Evolutionary conservation across 2,113 vertebrate genomes (phyloP), one percentile per base, ranked within the genome.

Genomic region (Psephotus haematonotus): DNA sequence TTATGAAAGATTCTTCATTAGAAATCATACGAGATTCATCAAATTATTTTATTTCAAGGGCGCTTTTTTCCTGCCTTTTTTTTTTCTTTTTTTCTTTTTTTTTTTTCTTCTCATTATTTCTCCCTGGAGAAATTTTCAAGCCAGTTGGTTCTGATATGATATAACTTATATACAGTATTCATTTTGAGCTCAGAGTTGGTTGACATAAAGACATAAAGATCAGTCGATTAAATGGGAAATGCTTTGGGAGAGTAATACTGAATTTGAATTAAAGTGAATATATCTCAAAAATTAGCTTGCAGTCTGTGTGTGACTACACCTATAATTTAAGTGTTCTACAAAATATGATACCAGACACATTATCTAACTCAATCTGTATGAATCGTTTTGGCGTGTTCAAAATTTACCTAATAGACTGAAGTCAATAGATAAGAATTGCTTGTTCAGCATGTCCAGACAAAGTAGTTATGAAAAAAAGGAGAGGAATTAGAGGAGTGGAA

Each of bases 361-460:
- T 96, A 92, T 95, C 82, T 96, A 95, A 86, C 50, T 95, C 59
- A 93, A 83, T 89, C 76, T 94, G 68, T 53, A 12, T 81, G 91
- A 96, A 86, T 96, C 0, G 22, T 88, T 96, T 94, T 85, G 91
- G 39, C 88, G 90, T 82, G 95, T 95, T 97, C 92, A 97, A 96
- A 96, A 96, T 97, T 97, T 97, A 86, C 82, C 86, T 96, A 77
- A 87, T 83, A 90, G 94, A 80, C 81, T 96, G 93, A 91, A 96
- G 81, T 95, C 84, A 97, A 97, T 75, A 95, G 91, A 98, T 95
- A 97, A 95, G 94, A 91, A 91, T 97, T 97, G 96, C 86, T 96
- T 97, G 80, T 97, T 97, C 94, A 97, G 52, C 96, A 95, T 96
- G 97, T 97, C 86, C 94, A 94, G 96, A 92, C 89, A 92, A 90